These are phyloP conservation scores for Centropus unirufus DNA, from an alignment of 2,113 vertebrate genomes.

Conservation along the genomic window DNA sequence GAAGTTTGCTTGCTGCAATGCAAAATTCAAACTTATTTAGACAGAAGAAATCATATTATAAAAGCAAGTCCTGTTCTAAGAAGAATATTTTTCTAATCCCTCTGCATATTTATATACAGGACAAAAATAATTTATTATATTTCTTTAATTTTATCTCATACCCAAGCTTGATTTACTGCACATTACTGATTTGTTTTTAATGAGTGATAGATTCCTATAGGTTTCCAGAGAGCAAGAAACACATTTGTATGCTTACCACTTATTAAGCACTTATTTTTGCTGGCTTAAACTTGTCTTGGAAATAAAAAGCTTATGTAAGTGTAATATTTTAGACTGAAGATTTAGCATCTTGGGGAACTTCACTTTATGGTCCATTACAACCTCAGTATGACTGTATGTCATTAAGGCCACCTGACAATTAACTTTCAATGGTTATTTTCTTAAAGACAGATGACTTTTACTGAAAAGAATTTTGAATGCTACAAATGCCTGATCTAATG, in stretches of 20 bases:
- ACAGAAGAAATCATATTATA: background rate
- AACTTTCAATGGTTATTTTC: background rate
- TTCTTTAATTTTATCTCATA: background rate
- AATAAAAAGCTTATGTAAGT: background rate
- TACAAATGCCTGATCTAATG: background rate
- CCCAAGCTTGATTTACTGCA: background rate
- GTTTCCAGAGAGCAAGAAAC: background rate
- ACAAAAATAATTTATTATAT: background rate
- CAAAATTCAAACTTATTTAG: background rate
- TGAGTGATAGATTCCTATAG: background rate
- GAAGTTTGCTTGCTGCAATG: background rate
- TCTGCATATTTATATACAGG: background rate
- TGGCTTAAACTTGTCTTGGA: background rate
- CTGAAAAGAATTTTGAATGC: background rate
- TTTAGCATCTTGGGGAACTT: background rate
- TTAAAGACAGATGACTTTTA: conserved; percentile 11
- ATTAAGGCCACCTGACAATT: conserved; percentile 16
- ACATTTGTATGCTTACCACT: background rate
- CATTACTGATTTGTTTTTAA: background rate
- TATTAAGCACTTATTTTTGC: background rate
- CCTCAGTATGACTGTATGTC: background rate
- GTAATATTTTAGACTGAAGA: background rate
- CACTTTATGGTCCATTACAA: background rate
- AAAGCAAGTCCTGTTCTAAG: background rate
- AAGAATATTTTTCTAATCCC: background rate